Conservation (phyloP, 2,888 invertebrate species). For the Anarsia innoxiella region DNA sequence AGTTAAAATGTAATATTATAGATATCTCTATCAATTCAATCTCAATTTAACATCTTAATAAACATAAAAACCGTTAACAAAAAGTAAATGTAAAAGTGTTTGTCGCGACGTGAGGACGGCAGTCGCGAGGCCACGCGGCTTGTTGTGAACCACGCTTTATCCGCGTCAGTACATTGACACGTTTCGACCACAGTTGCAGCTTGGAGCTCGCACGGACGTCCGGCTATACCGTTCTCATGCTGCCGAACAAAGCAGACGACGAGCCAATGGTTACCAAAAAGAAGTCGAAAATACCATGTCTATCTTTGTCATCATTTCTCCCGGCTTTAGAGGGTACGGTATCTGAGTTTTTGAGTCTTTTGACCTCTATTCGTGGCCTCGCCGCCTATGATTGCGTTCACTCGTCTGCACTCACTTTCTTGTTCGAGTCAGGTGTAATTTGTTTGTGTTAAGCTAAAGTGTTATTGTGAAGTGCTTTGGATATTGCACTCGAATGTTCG, state of each 20-base stretch:
- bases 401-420: constrained; percentile 69
- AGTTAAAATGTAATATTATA: constrained; percentile 3
- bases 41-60: constrained; percentile 11
- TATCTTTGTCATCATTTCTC: constrained; percentile 63
- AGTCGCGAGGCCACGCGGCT: constrained; percentile 8
- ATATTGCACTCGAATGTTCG: constrained; percentile 16
- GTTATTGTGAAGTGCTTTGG: constrained; percentile 38
- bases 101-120: constrained; percentile 10
- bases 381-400: constrained; percentile 62
- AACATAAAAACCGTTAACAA: constrained; percentile 8
- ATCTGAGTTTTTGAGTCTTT: too few relatives aligned
- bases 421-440: constrained; percentile 66
- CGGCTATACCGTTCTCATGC: constrained; percentile 48
- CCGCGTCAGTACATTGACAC: constrained; percentile 56
- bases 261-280: constrained; percentile 68
- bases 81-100: background rate
- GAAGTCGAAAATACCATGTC: constrained; percentile 70
- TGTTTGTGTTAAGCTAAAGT: constrained; percentile 49
- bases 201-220: constrained; percentile 62
- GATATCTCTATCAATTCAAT: constrained; percentile 10
- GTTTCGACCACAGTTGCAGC: constrained; percentile 49
- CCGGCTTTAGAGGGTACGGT: constrained; percentile 68
- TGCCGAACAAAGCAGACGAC: constrained; percentile 59
- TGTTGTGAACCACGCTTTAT: constrained; percentile 46
- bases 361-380: constrained; percentile 66